Evolutionary conservation across 2,797 vertebrate species (phyloP), one percentile per base, ranked within the genome.

Genomic region (Sparidentex hasta): DNA sequence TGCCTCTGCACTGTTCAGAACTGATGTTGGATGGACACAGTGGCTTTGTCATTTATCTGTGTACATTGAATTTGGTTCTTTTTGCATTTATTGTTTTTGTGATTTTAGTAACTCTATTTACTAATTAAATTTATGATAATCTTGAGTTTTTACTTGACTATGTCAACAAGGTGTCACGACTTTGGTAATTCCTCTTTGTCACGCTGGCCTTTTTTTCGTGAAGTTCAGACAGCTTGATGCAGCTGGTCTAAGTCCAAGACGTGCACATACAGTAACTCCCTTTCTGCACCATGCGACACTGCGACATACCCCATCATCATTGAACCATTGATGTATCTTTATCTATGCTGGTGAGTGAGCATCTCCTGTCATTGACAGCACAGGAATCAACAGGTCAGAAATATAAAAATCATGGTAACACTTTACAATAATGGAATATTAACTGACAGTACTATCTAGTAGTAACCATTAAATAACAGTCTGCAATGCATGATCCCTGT

Each of bases 351-450:
- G 5, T 25, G 3, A 9, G 12, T 9, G 18, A 18, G 20, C n/a
- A 51, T 20, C 3, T 58, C 16, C 47, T 65, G 66, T 58, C 46
- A 29, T 72, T 69, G 25, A 61, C 57, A 67, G 18, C 71, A 1
- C 23, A 33, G 21, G 23, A 46, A 21, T 63, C 7, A 23, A 11
- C 54, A 43, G 20, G 52, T 62, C 20, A 68, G 21, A 62, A 14
- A 23, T 0, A 59, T 21, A 5, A 25, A 29, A 23, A 57, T 27
- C 21, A 48, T 27, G 0, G 5, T 33, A 17, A 46, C 16, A 38
- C 8, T n/a, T 20, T 48, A n/a, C 25, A 33, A 33, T 33, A 7
- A 33, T 33, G 29, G 29, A 6, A 3, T 6, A 33, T 33, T 33
- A 33, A 33, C 7, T 33, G 6, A 33, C 29, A 33, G 29, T 33